Conservation (phyloP, 1,140 invertebrate species). For the Batillaria attramentaria region DNA sequence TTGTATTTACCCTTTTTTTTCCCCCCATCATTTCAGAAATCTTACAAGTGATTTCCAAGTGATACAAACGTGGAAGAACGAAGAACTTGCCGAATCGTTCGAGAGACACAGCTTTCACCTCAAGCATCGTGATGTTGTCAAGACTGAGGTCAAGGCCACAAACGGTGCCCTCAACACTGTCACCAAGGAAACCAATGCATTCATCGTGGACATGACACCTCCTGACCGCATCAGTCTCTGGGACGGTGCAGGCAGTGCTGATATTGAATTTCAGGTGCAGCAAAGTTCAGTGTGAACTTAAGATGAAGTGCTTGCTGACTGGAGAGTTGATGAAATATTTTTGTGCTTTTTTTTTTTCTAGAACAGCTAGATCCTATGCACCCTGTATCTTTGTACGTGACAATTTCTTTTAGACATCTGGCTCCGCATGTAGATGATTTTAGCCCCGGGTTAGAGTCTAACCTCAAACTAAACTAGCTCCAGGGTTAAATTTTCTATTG, state of each 20-base stretch:
- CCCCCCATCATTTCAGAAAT: slow-evolving; percentile 29
- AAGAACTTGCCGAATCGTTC: slow-evolving; percentile 27
- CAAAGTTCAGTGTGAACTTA: background rate
- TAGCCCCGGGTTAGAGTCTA: too few relatives aligned
- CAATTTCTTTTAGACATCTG: too few relatives aligned
- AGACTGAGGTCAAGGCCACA: slow-evolving; percentile 37
- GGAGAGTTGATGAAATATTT: too few relatives aligned
- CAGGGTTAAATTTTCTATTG: too few relatives aligned
- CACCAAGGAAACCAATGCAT: slow-evolving; percentile 39
- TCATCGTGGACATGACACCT: slow-evolving; percentile 53
- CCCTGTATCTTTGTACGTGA: too few relatives aligned
- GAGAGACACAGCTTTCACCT: slow-evolving; percentile 51
- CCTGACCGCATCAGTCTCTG: slow-evolving; percentile 42
- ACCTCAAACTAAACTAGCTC: too few relatives aligned
- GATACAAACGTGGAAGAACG: slow-evolving; percentile 39
- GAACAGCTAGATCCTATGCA: too few relatives aligned
- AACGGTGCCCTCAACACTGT: slow-evolving; percentile 51
- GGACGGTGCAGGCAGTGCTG: slow-evolving; percentile 39
- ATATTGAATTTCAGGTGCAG: slow-evolving; percentile 13
- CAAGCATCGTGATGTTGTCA: slow-evolving; percentile 48
- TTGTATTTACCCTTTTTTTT: too few relatives aligned
- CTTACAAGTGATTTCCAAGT: slow-evolving; percentile 26
- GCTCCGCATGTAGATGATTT: too few relatives aligned
- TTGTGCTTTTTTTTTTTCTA: too few relatives aligned
- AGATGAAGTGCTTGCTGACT: too few relatives aligned